Evolutionary conservation across 1,140 invertebrate species (phyloP).

Genomic region (Palaemon carinicauda): DNA sequence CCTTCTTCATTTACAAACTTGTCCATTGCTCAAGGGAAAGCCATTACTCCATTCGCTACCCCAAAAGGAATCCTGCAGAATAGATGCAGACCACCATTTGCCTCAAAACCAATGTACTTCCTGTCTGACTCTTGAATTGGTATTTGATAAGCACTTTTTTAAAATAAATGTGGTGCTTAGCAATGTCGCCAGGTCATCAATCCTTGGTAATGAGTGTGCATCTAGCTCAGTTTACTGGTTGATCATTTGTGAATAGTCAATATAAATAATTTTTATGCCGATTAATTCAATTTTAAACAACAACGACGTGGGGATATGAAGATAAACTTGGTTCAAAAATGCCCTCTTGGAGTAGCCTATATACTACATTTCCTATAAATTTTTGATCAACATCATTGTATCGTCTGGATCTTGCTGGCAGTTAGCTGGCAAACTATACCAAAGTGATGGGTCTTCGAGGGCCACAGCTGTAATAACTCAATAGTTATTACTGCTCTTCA

Average conservation of each 20-base stretch:
- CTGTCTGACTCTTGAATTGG: too few species aligned
- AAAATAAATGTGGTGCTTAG: too few species aligned
- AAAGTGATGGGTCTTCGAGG: neutral
- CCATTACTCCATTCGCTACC: too few species aligned
- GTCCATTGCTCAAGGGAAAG: too few species aligned
- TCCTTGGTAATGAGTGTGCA: slow-evolving; percentile 14
- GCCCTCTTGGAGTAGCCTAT: neutral
- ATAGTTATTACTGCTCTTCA: too few species aligned
- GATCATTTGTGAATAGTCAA: slow-evolving; percentile 15
- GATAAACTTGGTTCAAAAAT: slow-evolving; percentile 24
- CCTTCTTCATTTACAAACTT: too few species aligned
- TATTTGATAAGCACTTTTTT: too few species aligned
- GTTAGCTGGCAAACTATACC: neutral
- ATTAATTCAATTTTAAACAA: slow-evolving; percentile 6
- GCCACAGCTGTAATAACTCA: too few species aligned
- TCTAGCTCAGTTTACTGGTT: slow-evolving; percentile 12
- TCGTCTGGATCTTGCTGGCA: neutral
- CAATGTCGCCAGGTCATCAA: slow-evolving; percentile 11
- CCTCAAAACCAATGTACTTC: too few species aligned
- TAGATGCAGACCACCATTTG: too few species aligned
- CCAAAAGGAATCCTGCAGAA: too few species aligned
- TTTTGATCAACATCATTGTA: neutral
- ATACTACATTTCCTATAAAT: slow-evolving; percentile 1
- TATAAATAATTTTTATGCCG: slow-evolving; percentile 22
- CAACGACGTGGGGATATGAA: slow-evolving; percentile 20